phyloP scores from a whole-genome alignment of 2,797 vertebrate species.

The Tauraco hartlaubi region DNA sequence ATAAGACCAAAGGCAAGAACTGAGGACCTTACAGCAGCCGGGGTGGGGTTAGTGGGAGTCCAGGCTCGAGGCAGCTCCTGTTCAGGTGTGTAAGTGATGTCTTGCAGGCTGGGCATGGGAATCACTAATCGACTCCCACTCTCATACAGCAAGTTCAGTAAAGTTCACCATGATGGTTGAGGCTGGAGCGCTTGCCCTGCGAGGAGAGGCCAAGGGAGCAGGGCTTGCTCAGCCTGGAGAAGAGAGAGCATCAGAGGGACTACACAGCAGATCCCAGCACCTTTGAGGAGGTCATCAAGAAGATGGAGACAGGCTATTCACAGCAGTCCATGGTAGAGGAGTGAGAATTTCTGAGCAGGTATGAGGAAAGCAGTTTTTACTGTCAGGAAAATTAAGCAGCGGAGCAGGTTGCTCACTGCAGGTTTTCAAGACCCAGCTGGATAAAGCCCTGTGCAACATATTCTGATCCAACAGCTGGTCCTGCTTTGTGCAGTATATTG shows the following conservation, averaged over 20 bases:
- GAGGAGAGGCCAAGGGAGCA: neutral
- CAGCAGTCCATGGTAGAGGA: neutral
- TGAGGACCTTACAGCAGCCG: neutral
- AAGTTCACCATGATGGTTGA: neutral
- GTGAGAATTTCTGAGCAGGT: neutral
- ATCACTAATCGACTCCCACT: rapidly evolving
- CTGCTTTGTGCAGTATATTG: neutral
- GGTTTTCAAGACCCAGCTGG: neutral
- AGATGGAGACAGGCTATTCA: neutral
- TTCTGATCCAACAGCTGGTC: neutral
- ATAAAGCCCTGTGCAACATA: neutral
- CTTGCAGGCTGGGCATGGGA: neutral
- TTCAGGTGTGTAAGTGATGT: neutral
- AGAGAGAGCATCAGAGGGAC: neutral
- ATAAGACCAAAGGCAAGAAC: neutral
- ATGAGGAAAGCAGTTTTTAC: neutral
- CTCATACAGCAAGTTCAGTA: neutral
- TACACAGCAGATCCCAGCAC: neutral
- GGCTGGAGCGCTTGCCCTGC: neutral
- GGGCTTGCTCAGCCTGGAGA: neutral
- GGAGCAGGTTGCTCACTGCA: neutral
- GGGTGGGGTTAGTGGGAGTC: neutral
- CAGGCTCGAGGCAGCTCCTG: neutral
- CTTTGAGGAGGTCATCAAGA: neutral
- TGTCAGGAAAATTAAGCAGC: neutral